Evolutionary conservation across 2,113 vertebrate genomes (phyloP).

Genomic region (Brienomyrus brachyistius): DNA sequence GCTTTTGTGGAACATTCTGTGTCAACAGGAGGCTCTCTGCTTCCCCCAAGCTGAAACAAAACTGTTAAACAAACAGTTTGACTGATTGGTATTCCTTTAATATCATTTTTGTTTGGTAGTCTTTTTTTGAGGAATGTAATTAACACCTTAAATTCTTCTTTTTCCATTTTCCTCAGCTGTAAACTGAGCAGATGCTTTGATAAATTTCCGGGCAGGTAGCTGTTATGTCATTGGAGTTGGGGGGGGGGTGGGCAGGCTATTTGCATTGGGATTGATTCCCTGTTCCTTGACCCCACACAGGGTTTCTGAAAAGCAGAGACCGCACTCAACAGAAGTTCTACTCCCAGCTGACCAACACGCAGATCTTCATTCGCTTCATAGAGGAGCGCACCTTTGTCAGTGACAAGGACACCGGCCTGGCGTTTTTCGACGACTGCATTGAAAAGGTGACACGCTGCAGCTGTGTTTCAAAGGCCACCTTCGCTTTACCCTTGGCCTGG

Average conservation of each 20-base stretch:
- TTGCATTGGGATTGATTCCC: neutral
- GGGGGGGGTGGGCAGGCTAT: neutral
- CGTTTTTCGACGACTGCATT: slow-evolving; percentile 97
- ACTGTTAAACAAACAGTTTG: neutral
- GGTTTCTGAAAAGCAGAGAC: slow-evolving; percentile 92
- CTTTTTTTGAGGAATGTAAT: neutral
- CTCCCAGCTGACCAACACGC: slow-evolving; percentile 84
- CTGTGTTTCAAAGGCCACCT: neutral
- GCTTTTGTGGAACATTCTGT: neutral
- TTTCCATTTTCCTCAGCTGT: neutral
- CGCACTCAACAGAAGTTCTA: slow-evolving; percentile 95
- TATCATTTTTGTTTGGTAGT: neutral
- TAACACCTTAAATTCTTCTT: neutral
- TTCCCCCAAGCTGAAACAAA: neutral
- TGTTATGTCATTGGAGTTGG: neutral
- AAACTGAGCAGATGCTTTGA: neutral
- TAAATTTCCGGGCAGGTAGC: neutral
- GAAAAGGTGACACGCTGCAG: slow-evolving; percentile 77
- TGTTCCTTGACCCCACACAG: slow-evolving; percentile 56
- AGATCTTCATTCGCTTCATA: slow-evolving; percentile 97
- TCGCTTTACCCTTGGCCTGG: neutral
- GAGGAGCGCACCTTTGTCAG: slow-evolving; percentile 98
- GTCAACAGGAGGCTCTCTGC: neutral
- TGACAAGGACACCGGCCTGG: slow-evolving; percentile 94
- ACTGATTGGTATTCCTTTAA: neutral